phyloP scores from a whole-genome alignment of 2,113 vertebrate genomes.

The Ageneiosus marmoratus region DNA sequence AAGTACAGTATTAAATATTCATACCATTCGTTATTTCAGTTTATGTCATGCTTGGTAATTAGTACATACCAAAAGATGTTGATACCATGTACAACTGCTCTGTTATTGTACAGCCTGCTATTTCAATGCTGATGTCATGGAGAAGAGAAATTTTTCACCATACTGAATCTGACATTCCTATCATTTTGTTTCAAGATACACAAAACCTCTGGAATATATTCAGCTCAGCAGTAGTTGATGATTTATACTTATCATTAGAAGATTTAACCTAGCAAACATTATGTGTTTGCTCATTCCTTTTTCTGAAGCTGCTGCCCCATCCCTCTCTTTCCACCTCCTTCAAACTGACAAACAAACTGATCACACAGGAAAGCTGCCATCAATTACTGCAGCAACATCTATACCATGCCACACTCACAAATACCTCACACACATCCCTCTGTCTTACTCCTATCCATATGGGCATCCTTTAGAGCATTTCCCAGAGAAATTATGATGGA shows the following conservation, averaged over 20 bases:
- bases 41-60: neutral
- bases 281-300: slow-evolving; percentile 34
- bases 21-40: neutral
- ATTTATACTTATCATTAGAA: slow-evolving; percentile 54
- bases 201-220: slow-evolving; percentile 31
- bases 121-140: slow-evolving; percentile 1
- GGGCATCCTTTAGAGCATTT: slow-evolving; percentile 90
- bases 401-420: slow-evolving; percentile 68
- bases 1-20: neutral
- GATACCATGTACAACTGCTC: neutral
- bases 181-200: slow-evolving; percentile 37
- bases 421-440: slow-evolving; percentile 65
- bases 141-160: slow-evolving; percentile 8
- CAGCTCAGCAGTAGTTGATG: slow-evolving; percentile 39
- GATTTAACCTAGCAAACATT: slow-evolving; percentile 49
- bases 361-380: slow-evolving; percentile 73
- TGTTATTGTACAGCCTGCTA: neutral
- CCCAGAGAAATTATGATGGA: slow-evolving; percentile 96
- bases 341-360: slow-evolving; percentile 72
- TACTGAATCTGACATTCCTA: slow-evolving; percentile 23
- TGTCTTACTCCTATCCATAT: slow-evolving; percentile 69
- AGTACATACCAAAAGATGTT: neutral
- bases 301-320: slow-evolving; percentile 38
- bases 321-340: slow-evolving; percentile 64
- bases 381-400: slow-evolving; percentile 70